Evolutionary conservation across 1,140 invertebrate genomes (phyloP), one percentile per base, ranked within the genome.

Genomic region (Eumeta japonica): DNA sequence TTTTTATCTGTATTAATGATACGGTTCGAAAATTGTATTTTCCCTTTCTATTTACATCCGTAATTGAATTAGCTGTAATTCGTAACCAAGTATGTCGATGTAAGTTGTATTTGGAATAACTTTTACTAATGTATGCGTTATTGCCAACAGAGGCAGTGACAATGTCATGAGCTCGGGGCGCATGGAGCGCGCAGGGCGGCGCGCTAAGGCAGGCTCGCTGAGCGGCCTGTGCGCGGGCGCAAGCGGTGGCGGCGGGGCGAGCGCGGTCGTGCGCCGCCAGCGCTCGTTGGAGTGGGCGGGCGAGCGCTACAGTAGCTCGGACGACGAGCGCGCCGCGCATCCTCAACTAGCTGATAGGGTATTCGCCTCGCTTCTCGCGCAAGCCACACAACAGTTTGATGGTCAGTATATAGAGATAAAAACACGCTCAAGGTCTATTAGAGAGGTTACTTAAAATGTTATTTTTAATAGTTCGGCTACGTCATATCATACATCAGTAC

Each of bases 201-300:
- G 70, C 13, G 52, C 56, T 12, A 72, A 74, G 54, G 62, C 66
- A 17, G 70, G 70, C 19, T 71, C 70, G 44, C 49, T 74, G 45
- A 70, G 66, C 50, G 70, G 70, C 1, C 39, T 74, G 39, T n/a
- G n/a, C n/a, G n/a, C n/a, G n/a, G n/a, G n/a, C n/a, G 57, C 64
- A 2, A 57, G 56, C 27, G 54, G 41, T 4, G 32, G 45, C 16
- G 48, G 43, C 14, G 45, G 44, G 30, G 16, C 46, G 2, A 15
- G 29, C 29, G 37, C 46, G 20, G 46, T 50, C 30, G 66, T 83
- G 54, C 76, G 81, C 35, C 75, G 81, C 40, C 81, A 83, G 62
- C 75, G 81, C 43, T 83, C 81, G 55, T 70, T 83, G 17, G 81
- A 83, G 70, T 83, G 81, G 81, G 67, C 78, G 42, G 79, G 81